A percentile compares a stretch with the other conserved stretches of the same genome.
These are phyloP conservation scores for Nomada ferruginata DNA, from an alignment of 2,888 invertebrate genomes.

Conservation along the genomic window DNA sequence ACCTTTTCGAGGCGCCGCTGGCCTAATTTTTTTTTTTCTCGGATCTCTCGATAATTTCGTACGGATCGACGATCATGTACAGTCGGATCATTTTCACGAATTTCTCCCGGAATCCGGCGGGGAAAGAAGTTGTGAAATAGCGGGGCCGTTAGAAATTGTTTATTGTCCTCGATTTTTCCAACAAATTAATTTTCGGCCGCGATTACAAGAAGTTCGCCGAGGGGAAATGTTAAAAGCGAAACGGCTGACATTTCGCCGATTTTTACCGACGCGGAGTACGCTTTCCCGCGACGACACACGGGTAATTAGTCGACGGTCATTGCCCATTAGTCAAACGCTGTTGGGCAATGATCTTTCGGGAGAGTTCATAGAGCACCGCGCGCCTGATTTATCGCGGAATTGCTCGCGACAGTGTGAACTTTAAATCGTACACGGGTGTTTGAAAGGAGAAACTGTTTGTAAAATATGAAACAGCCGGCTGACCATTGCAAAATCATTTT, in stretches of 20 bases:
- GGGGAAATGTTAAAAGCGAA: neutral
- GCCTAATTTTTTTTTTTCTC: no score
- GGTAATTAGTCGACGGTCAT: neutral
- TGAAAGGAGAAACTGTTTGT: neutral
- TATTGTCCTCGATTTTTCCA: no score
- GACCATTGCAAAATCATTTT: no score
- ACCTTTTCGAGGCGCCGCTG: no score
- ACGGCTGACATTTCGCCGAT: constrained; percentile 1
- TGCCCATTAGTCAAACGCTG: neutral
- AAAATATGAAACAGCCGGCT: neutral
- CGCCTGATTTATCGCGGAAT: neutral
- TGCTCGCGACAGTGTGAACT: neutral
- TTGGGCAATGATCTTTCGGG: neutral
- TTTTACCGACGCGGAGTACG: neutral
- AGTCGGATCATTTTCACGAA: no score
- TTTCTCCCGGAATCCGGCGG: no score
- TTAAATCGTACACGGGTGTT: neutral
- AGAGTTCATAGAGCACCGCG: neutral
- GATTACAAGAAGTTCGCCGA: no score
- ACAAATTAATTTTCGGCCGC: no score
- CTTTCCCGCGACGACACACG: neutral
- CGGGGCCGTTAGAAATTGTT: no score
- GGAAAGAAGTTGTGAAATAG: no score
- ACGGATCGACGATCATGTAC: no score
- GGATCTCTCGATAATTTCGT: no score